Base-by-base conservation (phyloP, 2,888 invertebrate genomes). In the Hirtodrosophila duncani region DNA sequence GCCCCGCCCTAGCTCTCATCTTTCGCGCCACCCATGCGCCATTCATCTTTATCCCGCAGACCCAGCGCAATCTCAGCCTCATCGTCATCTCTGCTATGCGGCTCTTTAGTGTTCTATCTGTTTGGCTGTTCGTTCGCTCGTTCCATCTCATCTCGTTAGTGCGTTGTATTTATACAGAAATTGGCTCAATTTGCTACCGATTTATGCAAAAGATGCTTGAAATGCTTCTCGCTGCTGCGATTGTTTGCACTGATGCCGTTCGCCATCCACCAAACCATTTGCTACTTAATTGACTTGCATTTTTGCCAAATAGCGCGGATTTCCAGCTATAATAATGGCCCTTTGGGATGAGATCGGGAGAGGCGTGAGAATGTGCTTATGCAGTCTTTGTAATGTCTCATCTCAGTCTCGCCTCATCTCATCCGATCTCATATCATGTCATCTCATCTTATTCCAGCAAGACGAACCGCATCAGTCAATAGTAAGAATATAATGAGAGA, bases 241-340 rank as follows among this genome's bases (percentile, higher is more conserved):
- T 75, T 77, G 75, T 81, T 82, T 82, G 74, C 62, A 33, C 58
- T 62, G 63, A 58, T 67, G 60, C 57, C 61, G 64, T 67, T 51
- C 56, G n/a, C n/a, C n/a, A n/a, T n/a, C 27, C 10, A 34, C 39
- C 56, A 17, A 66, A 57, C 70, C 78, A 66, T 82, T 82, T 82
- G 81, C 63, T 82, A 80, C 82, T 80, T 82, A 79, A 79, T 79
- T 79, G 78, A 82, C 80, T 79, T 79, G 78, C 81, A 80, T 63
- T 72, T 71, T 50, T 58, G 55, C 52, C 33, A 53, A 36, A 26
- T 45, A 44, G 33, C 57, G 13, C 57, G 13, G 51, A 38, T 71
- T 60, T 51, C 29, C n/a, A n/a, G n/a, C 60, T 43, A 38, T 67
- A 63, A 68, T 72, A 49, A 61, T 61, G 56, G 16, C 39, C 30